Evolutionary conservation across 1,140 invertebrate species (phyloP), one percentile per base, ranked within the genome.

Genomic region (Philopotamus ludificatus): DNA sequence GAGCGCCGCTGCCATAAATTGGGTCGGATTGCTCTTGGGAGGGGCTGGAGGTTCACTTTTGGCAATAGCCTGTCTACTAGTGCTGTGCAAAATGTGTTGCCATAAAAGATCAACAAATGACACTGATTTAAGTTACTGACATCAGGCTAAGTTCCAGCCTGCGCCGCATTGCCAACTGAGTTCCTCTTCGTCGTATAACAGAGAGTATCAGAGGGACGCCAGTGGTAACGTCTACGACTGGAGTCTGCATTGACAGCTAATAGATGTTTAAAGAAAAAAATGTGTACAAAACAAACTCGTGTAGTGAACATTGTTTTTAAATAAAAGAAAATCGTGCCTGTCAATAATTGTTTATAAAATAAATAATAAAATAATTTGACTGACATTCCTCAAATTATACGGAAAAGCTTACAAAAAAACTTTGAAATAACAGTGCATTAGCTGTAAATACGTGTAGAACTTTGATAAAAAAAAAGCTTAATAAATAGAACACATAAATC

Each of bases 51-150:
- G 78, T 1, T 68, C 77, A 34, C 72, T 72, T 64, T 68, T 81
- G 20, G 76, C 72, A 4, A 68, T 76, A 2, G 78, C 77, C 44
- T 77, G 77, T 10, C 63, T 81, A 50, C 74, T 72, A n/a, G 78
- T 77, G 18, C 73, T 77, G 2, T 81, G 79, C 75, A 75, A 77
- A 44, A 70, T 79, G 26, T 81, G 79, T 69, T 81, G 78, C 76
- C 78, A 77, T 63, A 81, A 81, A 69, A 71, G 79, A 47, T 80
- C 79, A 25, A 77, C 77, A 15, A 78, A 80, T 53, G 79, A 80
- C 23, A 75, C 77, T 22, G 79, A 78, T 18, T 42, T 80, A 74
- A 77, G 79, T 69, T 81, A 80, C 78, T 81, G 79, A 81, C 79
- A 80, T 67, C 76, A 75, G 74, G 79, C 79, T 74, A 25, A 74